Conservation (phyloP, 2,888 invertebrate species). For the Conomelus anceps region DNA sequence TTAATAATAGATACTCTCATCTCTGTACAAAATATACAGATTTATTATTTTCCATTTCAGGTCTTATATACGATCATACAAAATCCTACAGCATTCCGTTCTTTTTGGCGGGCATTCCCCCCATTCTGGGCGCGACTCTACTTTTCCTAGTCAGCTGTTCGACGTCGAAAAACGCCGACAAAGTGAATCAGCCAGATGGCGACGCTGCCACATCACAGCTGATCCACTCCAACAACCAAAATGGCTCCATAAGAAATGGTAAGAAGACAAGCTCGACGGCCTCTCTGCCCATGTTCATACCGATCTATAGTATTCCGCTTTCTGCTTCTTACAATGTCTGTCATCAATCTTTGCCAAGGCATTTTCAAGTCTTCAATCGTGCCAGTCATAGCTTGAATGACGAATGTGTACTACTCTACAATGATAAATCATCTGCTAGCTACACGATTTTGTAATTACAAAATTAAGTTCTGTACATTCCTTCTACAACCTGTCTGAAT, state of each 20-base stretch:
- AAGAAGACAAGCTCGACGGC: background rate
- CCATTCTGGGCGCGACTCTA: conserved; percentile 68
- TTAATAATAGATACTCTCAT: too few relatives aligned
- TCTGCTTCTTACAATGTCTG: background rate
- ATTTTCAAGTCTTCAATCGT: background rate
- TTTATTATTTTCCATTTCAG: conserved; percentile 36
- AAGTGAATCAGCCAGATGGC: background rate
- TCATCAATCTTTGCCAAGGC: background rate
- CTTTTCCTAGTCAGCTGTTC: conserved; percentile 59
- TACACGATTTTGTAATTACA: too few relatives aligned
- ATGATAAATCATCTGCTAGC: background rate
- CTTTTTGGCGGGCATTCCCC: conserved; percentile 76
- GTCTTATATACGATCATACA: conserved; percentile 43
- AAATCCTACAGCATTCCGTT: conserved; percentile 68
- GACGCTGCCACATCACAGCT: background rate
- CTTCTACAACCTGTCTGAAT: too few relatives aligned
- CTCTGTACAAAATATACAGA: too few relatives aligned
- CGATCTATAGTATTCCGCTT: background rate
- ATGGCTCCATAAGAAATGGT: background rate
- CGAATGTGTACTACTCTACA: background rate
- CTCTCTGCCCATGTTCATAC: background rate
- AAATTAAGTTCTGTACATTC: background rate
- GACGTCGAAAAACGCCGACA: background rate
- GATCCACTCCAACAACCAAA: background rate
- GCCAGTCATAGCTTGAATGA: background rate